Evolutionary conservation across 2,888 invertebrate species (phyloP).

Genomic region (Druceiella hillmani): DNA sequence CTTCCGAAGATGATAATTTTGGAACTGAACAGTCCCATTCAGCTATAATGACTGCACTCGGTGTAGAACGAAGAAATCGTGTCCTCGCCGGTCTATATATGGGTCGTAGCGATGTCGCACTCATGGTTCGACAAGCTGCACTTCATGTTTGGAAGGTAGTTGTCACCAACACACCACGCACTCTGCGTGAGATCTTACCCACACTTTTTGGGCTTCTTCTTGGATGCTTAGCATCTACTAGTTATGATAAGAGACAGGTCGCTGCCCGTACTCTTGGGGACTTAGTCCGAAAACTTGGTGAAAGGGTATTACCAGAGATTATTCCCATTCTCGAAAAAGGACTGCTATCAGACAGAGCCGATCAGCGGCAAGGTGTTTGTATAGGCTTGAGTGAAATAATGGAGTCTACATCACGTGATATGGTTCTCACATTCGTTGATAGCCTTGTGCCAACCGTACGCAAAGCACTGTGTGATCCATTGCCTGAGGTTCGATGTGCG

Average conservation of each 20-base stretch:
- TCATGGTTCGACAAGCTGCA: slow-evolving; percentile 96
- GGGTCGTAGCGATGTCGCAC: slow-evolving; percentile 94
- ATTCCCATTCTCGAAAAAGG: slow-evolving; percentile 96
- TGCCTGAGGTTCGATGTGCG: slow-evolving; percentile 88
- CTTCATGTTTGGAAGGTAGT: slow-evolving; percentile 99
- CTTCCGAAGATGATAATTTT: slow-evolving; percentile 98
- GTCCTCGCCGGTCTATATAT: slow-evolving; percentile 94
- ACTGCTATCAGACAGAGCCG: slow-evolving; percentile 82
- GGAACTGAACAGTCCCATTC: slow-evolving; percentile 94
- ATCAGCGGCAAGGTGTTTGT: slow-evolving; percentile 97
- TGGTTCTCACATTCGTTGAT: slow-evolving; percentile 85
- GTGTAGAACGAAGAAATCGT: slow-evolving; percentile 83
- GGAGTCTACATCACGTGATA: slow-evolving; percentile 91
- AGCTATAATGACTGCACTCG: slow-evolving; percentile 85
- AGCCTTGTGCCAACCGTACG: slow-evolving; percentile 91
- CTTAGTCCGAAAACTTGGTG: slow-evolving; percentile 93
- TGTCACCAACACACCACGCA: slow-evolving; percentile 96
- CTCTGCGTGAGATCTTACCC: slow-evolving; percentile 91
- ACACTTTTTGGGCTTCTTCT: slow-evolving; percentile 88
- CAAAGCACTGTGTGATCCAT: slow-evolving; percentile 87
- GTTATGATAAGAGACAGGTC: slow-evolving; percentile 94
- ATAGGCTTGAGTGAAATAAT: slow-evolving; percentile 98
- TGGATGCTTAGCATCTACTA: slow-evolving; percentile 92
- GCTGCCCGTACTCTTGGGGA: slow-evolving; percentile 96
- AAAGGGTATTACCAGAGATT: slow-evolving; percentile 95